These are phyloP conservation scores for Corythoichthys haematopterus DNA, from an alignment of 2,113 vertebrate species.

Conservation along the genomic window DNA sequence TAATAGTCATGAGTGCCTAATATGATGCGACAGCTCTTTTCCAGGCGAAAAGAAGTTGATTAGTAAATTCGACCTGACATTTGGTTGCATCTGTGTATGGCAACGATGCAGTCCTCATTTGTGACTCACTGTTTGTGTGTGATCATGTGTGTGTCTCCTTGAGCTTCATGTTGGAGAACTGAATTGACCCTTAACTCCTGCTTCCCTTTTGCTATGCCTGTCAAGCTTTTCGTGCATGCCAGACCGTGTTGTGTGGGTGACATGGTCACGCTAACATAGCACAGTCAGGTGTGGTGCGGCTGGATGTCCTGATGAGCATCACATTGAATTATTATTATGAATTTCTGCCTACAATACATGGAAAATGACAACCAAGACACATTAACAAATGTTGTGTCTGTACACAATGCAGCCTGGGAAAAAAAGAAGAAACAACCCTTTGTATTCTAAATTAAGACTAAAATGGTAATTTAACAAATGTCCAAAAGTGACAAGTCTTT, in stretches of 20 bases:
- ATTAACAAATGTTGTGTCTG: neutral
- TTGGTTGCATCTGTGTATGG: constrained; percentile 27
- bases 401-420: too few relatives aligned
- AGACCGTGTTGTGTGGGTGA: neutral
- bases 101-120: constrained; percentile 24
- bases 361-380: neutral
- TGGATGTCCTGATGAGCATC: neutral
- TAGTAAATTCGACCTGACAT: constrained; percentile 39
- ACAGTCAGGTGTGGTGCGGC: neutral
- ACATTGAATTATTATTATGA: neutral
- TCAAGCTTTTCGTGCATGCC: neutral
- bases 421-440: too few relatives aligned
- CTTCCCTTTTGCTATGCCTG: neutral
- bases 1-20: constrained; percentile 4
- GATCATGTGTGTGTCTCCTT: constrained; percentile 12
- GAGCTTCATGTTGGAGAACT: neutral
- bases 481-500: too few relatives aligned
- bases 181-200: constrained; percentile 3
- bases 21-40: constrained; percentile 23
- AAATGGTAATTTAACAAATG: too few relatives aligned
- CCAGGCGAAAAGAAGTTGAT: constrained; percentile 25
- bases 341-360: neutral
- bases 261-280: neutral
- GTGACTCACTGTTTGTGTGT: constrained; percentile 13
- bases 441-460: too few relatives aligned